Evolutionary conservation across 1,140 invertebrate genomes (phyloP).

Genomic region (Brachionus plicatilis): DNA sequence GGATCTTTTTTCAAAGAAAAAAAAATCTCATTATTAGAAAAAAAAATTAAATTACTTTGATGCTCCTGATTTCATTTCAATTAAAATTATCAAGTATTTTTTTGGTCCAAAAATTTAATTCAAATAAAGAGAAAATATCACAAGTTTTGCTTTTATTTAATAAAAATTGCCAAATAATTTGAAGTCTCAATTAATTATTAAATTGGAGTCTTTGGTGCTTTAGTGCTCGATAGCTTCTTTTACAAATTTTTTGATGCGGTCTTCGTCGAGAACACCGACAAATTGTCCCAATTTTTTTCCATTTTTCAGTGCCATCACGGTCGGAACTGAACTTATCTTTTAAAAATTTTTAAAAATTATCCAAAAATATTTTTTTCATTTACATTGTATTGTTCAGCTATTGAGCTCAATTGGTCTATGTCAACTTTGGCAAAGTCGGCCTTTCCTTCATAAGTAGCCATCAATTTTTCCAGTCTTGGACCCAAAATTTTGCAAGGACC

Average conservation of each 20-base stretch:
- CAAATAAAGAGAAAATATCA: no score
- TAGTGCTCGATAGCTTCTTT: conserved; percentile 5
- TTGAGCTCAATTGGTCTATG: conserved; percentile 8
- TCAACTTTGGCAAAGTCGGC: conserved; percentile 38
- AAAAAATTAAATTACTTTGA: no score
- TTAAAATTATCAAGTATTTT: no score
- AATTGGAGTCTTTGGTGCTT: background rate
- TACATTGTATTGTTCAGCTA: conserved; percentile 12
- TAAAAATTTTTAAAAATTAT: background rate
- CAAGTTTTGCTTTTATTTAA: background rate
- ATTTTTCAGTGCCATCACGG: conserved; percentile 33
- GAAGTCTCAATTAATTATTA: background rate
- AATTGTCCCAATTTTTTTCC: conserved; percentile 15
- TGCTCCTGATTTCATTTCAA: no score
- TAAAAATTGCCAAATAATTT: background rate
- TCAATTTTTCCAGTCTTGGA: conserved; percentile 37
- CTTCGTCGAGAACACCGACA: conserved; percentile 16
- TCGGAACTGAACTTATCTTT: conserved; percentile 32
- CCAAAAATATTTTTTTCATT: background rate
- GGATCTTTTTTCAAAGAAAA: no score
- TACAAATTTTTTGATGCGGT: conserved; percentile 20
- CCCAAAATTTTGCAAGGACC: conserved; percentile 36
- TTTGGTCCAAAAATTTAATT: no score
- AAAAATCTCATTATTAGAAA: no score
- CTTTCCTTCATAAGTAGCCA: background rate